Evolutionary conservation across 1,140 invertebrate genomes (phyloP).

Genomic region (Dreissena polymorpha): DNA sequence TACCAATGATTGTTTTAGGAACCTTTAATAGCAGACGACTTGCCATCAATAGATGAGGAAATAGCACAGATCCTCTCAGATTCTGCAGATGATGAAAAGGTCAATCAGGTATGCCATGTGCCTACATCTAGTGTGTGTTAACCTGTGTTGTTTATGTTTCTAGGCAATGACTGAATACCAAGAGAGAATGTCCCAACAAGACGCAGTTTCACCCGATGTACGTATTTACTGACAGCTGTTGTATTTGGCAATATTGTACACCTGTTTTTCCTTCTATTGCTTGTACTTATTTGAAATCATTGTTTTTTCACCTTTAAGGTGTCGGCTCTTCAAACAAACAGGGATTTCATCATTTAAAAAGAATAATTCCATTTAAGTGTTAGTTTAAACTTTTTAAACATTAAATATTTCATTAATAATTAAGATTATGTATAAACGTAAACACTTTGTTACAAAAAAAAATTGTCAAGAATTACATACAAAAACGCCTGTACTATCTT

Average conservation of each 20-base stretch:
- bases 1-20: constrained; percentile 50
- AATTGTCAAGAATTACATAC: too few species aligned
- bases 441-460: too few species aligned
- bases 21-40: constrained; percentile 65
- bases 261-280: neutral
- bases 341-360: too few species aligned
- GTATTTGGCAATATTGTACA: neutral
- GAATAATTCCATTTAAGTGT: too few species aligned
- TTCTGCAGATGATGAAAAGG: constrained; percentile 24
- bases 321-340: too few species aligned
- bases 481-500: too few species aligned
- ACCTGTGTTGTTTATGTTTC: constrained; percentile 37
- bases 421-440: too few species aligned
- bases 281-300: too few species aligned
- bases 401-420: too few species aligned
- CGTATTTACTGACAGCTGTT: constrained; percentile 17
- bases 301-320: too few species aligned
- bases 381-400: too few species aligned
- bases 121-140: too few species aligned
- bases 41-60: constrained; percentile 80
- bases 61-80: constrained; percentile 76
- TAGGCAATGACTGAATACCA: constrained; percentile 45
- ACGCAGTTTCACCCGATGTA: constrained; percentile 42
- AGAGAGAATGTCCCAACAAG: constrained; percentile 46
- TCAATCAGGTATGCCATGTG: constrained; percentile 63